Evolutionary conservation across 1,140 invertebrate species (phyloP), one percentile per base, ranked within the genome.

Genomic region (Macrobrachium nipponense): DNA sequence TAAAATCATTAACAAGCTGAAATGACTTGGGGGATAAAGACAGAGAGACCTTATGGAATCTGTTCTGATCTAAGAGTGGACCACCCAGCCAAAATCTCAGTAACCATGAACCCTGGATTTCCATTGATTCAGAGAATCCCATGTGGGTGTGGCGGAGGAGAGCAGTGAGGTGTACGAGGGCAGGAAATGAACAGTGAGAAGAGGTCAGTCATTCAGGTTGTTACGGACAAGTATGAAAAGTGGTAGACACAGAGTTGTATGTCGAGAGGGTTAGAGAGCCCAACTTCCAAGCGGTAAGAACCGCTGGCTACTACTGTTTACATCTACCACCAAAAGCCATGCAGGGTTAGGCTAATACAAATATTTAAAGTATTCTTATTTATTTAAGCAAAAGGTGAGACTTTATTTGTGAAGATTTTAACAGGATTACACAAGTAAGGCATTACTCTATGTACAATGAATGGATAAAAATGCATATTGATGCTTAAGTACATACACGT

Each of bases 271-370:
- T 76, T 59, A 58, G 5, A 76, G 73, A 58, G 18, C 20, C 18
- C 23, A 51, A 58, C 5, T 20, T 58, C 73, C 73, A 0, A 43
- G 10, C n/a, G 12, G 20, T 58, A 76, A 44, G 51, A 44, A 1
- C n/a, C n/a, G 36, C 20, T 12, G 44, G 73, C 73, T 59, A 80
- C 78, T 44, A 43, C 61, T 66, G 61, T 60, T 36, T 64, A 85
- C 76, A 85, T 85, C 77, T 72, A 85, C 82, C 82, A 85, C 60
- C 76, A 79, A 85, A 85, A 85, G 82, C 82, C 82, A 85, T 85
- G 82, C 82, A 85, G 82, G 76, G 82, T 85, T 79, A 79, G 27
- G 75, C 82, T 72, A 70, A 51, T 61, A 85, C 20, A 70, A 66
- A 66, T 44, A 79, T 79, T 82, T 73, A 75, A 75, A 36, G 23